Evolutionary conservation across 2,113 vertebrate species (phyloP), one percentile per base, ranked within the genome.

Genomic region (Gobiocypris rarus): DNA sequence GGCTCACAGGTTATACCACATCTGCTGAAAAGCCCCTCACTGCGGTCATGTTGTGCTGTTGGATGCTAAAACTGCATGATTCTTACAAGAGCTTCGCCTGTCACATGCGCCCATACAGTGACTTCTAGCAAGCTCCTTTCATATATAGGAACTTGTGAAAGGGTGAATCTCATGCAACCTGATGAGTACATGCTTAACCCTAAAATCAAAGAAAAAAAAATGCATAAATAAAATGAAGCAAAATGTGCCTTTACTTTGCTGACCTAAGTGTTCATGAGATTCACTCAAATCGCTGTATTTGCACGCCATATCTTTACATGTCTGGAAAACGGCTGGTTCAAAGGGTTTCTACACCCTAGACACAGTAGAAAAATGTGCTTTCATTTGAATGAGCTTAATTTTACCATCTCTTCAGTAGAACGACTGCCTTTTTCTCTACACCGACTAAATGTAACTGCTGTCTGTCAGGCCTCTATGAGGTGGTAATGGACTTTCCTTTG

Each of bases 1-100:
- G 95, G 86, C 96, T 96, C 84, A 83, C 95, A 91, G 59, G 83
- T 85, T 75, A 78, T 52, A 43, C 34, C 58, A 26, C 61, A 4
- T 83, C 75, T 82, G 79, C 73, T 43, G n/a, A 63, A 38, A 28
- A 26, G 34, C 41, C 48, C 58, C 13, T 45, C 6, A 17, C 76
- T 9, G 58, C n/a, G 17, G 15, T 56, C 6, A 22, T 81, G 38
- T 19, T 81, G 28, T 84, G 48, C 45, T 58, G 11, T 74, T 31
- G 34, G 54, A 73, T 26, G 28, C 9, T 71, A 3, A 78, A 73
- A 82, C 17, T 75, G 83, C 83, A 87, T 87, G 70, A 63, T 65
- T 50, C 3, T 26, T 84, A 11, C 48, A 24, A 70, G 52, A 69
- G 15, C 26, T 67, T 50, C 28, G 22, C 61, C 4, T 38, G 65